Percentiles rank a stretch among this genome's conserved stretches.
Conservation (phyloP, 2,113 vertebrate species). For the Phoenicopterus ruber region DNA sequence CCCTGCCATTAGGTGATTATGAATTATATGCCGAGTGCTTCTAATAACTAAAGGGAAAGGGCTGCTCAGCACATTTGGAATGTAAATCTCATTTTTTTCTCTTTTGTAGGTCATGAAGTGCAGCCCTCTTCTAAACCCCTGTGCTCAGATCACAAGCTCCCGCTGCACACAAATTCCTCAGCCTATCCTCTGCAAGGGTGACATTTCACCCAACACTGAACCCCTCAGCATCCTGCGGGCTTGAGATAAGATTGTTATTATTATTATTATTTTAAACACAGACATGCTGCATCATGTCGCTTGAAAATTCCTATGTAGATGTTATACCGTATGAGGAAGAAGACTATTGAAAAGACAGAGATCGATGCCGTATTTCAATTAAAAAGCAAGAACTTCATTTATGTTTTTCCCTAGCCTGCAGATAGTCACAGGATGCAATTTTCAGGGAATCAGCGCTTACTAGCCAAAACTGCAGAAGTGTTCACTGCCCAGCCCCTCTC, state of each 20-base stretch:
- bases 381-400: neutral
- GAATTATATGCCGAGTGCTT: slow-evolving; percentile 37
- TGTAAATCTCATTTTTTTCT: slow-evolving; percentile 60
- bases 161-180: neutral
- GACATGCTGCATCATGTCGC: neutral
- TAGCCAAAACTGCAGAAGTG: neutral
- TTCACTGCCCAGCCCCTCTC: neutral
- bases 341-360: neutral
- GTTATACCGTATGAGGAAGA: neutral
- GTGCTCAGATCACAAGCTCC: slow-evolving; percentile 8
- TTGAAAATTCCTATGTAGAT: neutral
- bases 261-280: slow-evolving; percentile 21
- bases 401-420: neutral
- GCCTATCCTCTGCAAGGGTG: slow-evolving; percentile 1
- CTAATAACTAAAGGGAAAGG: slow-evolving; percentile 55
- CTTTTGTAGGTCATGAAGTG: slow-evolving; percentile 64
- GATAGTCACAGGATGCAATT: neutral
- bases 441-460: neutral
- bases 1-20: slow-evolving; percentile 51
- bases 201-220: neutral
- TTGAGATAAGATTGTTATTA: slow-evolving; percentile 18
- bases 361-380: neutral
- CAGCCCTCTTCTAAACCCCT: slow-evolving; percentile 36
- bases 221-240: neutral
- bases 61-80: slow-evolving; percentile 64